Base-by-base conservation (phyloP, 1,140 invertebrate species). In the Onthophagus taurus region DNA sequence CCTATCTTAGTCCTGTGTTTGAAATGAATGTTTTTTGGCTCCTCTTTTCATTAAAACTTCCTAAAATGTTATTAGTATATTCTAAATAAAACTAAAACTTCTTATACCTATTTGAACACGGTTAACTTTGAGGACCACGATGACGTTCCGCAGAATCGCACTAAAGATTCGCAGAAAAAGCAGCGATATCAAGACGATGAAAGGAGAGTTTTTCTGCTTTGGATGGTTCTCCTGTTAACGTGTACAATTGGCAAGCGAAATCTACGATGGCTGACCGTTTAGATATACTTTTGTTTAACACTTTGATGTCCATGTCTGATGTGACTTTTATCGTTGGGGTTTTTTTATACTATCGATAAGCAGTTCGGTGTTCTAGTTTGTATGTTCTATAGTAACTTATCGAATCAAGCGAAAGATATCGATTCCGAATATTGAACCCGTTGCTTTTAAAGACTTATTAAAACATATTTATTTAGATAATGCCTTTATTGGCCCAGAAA, bases 391-490 rank as follows among this genome's bases (percentile, higher is more conserved):
- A 80, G 85, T 26, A 77, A 75, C 5, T 53, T 80, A 47, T 76
- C 80, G 1, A 77, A 77, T 9, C 69, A 72, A 38, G 77, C 81
- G 17, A 72, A 77, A 31, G 78, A 86, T 53, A 82, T 89, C 37
- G 82, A 87, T 59, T 67, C 85, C 85, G 11, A 86, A 90, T 68
- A 81, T 89, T 5, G 86, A 91, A 59, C 84, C 86, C 1, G 73
- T 78, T 24, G 85, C 85, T 14, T 84, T 84, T 61, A 57, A 82
- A 29, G 75, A 79, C 49, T 69, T 84, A 17, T 64, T 85, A 13
- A 74, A 78, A 56, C 89, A 87, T 66, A 64, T 89, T 12, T 89
- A 89, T 57, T 83, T 84, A 0, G 86, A 90, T 70, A 83, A 89
- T 63, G 82, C 89, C n/a, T 74, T 81, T 49, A 87, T 89, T 57